Percentiles rank a stretch among this genome's conserved stretches.
Conservation (phyloP, 1,140 invertebrate species). For the Macrostomum lignano region DNA sequence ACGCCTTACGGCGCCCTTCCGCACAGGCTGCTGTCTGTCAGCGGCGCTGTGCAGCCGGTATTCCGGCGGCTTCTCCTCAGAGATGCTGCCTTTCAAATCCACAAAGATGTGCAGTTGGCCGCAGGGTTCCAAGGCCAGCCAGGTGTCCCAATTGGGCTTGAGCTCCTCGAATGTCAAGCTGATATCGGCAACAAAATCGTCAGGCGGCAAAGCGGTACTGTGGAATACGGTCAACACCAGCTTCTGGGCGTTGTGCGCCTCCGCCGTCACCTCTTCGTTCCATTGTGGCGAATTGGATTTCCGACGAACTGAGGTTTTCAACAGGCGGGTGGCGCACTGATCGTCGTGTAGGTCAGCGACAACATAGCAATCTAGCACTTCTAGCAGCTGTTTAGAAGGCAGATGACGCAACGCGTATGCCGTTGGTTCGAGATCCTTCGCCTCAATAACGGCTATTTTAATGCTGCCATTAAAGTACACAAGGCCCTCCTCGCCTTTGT, state of each 20-base stretch:
- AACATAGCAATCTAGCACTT: slow-evolving; percentile 60
- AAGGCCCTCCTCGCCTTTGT: no score
- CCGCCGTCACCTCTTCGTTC: slow-evolving; percentile 37
- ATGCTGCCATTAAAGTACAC: slow-evolving; percentile 88
- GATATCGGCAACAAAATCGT: slow-evolving; percentile 90
- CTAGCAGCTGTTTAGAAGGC: slow-evolving; percentile 27
- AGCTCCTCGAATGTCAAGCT: slow-evolving; percentile 71
- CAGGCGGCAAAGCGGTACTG: slow-evolving; percentile 77
- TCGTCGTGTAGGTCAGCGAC: slow-evolving; percentile 66
- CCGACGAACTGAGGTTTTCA: no score
- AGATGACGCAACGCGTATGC: slow-evolving; percentile 68
- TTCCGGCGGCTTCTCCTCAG: slow-evolving; percentile 85
- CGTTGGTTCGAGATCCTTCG: slow-evolving; percentile 69
- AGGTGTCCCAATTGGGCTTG: no score
- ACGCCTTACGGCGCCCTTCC: no score
- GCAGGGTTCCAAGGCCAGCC: no score
- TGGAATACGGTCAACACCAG: slow-evolving; percentile 90
- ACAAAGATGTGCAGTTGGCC: no score
- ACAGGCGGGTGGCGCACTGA: slow-evolving; percentile 52
- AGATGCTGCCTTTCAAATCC: slow-evolving; percentile 55
- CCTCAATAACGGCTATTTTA: slow-evolving; percentile 82
- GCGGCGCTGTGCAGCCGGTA: no score
- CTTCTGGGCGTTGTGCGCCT: slow-evolving; percentile 59
- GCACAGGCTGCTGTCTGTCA: no score
- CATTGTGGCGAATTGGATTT: slow-evolving; percentile 44